These are phyloP conservation scores for Nephotettix cincticeps DNA, from an alignment of 1,140 invertebrate genomes.

Conservation along the genomic window DNA sequence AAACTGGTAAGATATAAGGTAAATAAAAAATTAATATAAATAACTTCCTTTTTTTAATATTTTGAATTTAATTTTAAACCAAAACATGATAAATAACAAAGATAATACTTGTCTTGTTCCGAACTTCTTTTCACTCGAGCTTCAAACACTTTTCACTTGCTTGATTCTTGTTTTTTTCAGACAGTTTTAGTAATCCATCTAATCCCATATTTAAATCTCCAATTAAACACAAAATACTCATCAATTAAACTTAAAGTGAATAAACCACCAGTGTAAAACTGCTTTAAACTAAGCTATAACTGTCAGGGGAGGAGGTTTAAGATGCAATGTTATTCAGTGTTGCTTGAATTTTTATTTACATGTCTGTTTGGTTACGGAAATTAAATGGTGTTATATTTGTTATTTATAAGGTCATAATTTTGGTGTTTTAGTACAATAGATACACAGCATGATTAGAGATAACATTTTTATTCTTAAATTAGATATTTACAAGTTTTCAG, in stretches of 20 bases:
- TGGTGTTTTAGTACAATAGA: background rate
- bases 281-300: background rate
- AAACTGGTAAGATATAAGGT: constrained; percentile 28
- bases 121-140: background rate
- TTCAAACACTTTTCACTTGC: background rate
- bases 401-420: background rate
- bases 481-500: too few relatives aligned
- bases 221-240: background rate
- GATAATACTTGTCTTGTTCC: constrained; percentile 15
- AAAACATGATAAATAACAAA: constrained; percentile 20
- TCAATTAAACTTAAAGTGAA: background rate
- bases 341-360: constrained; percentile 1
- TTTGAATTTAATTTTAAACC: background rate
- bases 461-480: background rate
- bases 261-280: background rate
- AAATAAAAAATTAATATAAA: constrained; percentile 25
- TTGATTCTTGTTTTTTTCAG: too few relatives aligned
- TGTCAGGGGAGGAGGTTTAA: background rate
- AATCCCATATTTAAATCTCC: too few relatives aligned
- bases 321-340: background rate
- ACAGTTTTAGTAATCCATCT: too few relatives aligned
- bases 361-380: background rate
- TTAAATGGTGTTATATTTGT: constrained; percentile 7
- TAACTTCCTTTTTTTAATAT: constrained; percentile 18
- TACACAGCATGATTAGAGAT: background rate